Evolutionary conservation across 23 tunicate genomes (phyloP).

Genomic region (Styela clava): DNA sequence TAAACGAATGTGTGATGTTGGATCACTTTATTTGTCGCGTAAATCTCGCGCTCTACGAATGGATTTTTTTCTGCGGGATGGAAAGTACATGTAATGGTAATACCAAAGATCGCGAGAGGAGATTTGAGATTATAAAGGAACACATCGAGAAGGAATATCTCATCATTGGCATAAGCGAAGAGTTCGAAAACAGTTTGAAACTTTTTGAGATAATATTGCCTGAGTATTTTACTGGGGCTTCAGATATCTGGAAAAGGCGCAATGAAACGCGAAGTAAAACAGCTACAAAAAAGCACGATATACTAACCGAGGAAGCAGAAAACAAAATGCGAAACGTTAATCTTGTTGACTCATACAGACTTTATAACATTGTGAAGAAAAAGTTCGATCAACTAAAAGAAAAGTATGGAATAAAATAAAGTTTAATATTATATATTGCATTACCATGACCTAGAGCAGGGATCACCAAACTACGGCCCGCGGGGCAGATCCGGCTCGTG

Average conservation of each 20-base stretch:
- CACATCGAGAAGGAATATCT: slow-evolving; percentile 67
- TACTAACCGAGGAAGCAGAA: slow-evolving; percentile 29
- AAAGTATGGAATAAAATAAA: slow-evolving; percentile 12
- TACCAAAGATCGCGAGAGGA: slow-evolving; percentile 11
- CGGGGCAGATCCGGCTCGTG: too few relatives aligned
- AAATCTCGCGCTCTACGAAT: slow-evolving; percentile 52
- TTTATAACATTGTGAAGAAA: slow-evolving; percentile 53
- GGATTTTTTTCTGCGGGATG: slow-evolving; percentile 90
- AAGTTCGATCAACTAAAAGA: neutral
- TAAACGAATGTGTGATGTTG: slow-evolving; percentile 72
- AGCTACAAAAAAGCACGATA: slow-evolving; percentile 32
- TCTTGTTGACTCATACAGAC: slow-evolving; percentile 66
- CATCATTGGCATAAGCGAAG: slow-evolving; percentile 76
- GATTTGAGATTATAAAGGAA: slow-evolving; percentile 63
- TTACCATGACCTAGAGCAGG: too few relatives aligned
- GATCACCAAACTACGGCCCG: too few relatives aligned
- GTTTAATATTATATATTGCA: too few relatives aligned
- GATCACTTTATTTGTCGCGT: slow-evolving; percentile 40
- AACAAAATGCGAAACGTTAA: slow-evolving; percentile 29
- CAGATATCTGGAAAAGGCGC: neutral
- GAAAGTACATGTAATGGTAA: slow-evolving; percentile 28
- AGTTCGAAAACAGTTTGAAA: slow-evolving; percentile 70
- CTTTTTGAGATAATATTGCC: slow-evolving; percentile 83
- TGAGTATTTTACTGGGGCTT: slow-evolving; percentile 52
- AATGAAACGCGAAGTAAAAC: slow-evolving; percentile 11